phyloP scores from a whole-genome alignment of 2,113 vertebrate species.

The Gasterosteus nipponicus region DNA sequence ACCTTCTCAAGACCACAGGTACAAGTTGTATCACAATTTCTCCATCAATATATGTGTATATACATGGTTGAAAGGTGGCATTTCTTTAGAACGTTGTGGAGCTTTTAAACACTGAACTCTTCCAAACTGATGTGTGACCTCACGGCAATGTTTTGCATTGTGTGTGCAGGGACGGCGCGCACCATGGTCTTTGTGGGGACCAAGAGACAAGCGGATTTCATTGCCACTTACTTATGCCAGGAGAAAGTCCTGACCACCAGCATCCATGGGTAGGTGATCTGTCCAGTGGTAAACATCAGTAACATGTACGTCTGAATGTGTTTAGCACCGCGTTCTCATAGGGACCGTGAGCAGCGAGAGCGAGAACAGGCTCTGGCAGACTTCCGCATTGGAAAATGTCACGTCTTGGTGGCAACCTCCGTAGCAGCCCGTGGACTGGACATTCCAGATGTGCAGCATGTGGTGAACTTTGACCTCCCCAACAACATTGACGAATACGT shows the following conservation, averaged over 20 bases:
- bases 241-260: slow-evolving; percentile 91
- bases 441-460: slow-evolving; percentile 93
- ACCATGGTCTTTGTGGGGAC: slow-evolving; percentile 95
- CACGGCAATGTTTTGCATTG: background rate
- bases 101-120: background rate
- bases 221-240: slow-evolving; percentile 92
- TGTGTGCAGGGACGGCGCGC: slow-evolving; percentile 83
- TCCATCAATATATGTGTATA: too few species aligned
- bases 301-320: background rate
- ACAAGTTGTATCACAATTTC: background rate
- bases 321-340: slow-evolving; percentile 35
- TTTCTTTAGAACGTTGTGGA: too few species aligned
- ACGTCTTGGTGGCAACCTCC: slow-evolving; percentile 92
- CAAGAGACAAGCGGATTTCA: slow-evolving; percentile 93
- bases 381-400: slow-evolving; percentile 89
- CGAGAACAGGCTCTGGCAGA: slow-evolving; percentile 88
- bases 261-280: slow-evolving; percentile 89
- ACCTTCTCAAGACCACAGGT: slow-evolving; percentile 87
- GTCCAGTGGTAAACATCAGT: background rate
- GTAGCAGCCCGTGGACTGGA: slow-evolving; percentile 94
- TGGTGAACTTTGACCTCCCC: slow-evolving; percentile 95
- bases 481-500: slow-evolving; percentile 91
- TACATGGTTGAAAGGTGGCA: too few species aligned
- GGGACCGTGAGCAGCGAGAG: slow-evolving; percentile 92
- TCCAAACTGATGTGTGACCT: background rate